These are phyloP conservation scores for Ambastaia sidthimunki DNA, from an alignment of 2,797 vertebrate genomes.

Conservation along the genomic window DNA sequence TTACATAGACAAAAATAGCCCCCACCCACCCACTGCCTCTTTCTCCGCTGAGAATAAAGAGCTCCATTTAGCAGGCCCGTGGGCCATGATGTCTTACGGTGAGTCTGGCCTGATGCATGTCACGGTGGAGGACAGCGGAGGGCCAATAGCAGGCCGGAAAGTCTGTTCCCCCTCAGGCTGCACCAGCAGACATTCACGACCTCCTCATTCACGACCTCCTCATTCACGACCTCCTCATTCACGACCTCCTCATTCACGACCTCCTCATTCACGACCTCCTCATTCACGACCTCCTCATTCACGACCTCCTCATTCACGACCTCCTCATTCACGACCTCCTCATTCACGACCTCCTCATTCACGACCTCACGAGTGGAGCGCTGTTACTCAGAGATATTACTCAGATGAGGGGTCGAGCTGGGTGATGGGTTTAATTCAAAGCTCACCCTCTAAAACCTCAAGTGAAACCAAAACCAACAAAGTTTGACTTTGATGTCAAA, in stretches of 20 bases:
- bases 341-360: constrained; percentile 49
- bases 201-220: too few species aligned
- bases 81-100: constrained; percentile 73
- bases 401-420: constrained; percentile 35
- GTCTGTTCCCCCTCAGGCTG: constrained; percentile 31
- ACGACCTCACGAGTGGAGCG: constrained; percentile 40
- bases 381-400: constrained; percentile 51
- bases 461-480: not conserved
- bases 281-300: too few species aligned
- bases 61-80: constrained; percentile 77
- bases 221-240: too few species aligned
- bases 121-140: constrained; percentile 45
- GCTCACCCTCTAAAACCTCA: constrained; percentile 8
- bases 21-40: not conserved
- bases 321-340: too few species aligned
- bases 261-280: too few species aligned
- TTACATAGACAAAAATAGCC: constrained; percentile 54
- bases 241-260: too few species aligned
- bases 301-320: too few species aligned
- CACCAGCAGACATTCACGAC: constrained; percentile 44
- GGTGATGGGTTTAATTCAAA: constrained; percentile 21
- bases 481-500: not conserved
- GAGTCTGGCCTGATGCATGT: constrained; percentile 63
- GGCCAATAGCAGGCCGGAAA: constrained; percentile 46
- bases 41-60: constrained; percentile 81